A percentile compares a stretch with the other conserved stretches of the same genome.
phyloP scores from a whole-genome alignment of 1,140 invertebrate species.

The Epicauta chinensis region DNA sequence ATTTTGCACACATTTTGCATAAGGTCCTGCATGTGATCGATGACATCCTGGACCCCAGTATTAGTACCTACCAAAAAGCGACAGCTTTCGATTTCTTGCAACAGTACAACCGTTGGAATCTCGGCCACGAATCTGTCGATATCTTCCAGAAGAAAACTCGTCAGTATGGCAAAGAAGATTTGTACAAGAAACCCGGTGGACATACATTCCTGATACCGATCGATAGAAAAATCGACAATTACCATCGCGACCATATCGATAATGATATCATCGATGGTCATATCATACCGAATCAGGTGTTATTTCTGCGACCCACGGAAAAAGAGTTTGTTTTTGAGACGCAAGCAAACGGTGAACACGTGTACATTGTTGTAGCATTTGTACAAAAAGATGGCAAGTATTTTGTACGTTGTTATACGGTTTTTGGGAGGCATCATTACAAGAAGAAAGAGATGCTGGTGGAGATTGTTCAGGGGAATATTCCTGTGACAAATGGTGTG shows the following conservation, averaged over 20 bases:
- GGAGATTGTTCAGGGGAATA: conserved; percentile 78
- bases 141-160: conserved; percentile 7
- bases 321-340: conserved; percentile 63
- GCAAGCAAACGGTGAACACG: conserved; percentile 66
- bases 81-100: conserved; percentile 64
- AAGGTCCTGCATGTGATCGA: conserved; percentile 69
- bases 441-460: conserved; percentile 72
- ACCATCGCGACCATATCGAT: conserved; percentile 53
- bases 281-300: conserved; percentile 71
- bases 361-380: conserved; percentile 67
- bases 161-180: not conserved
- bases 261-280: conserved; percentile 78
- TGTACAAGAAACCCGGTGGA: conserved; percentile 43
- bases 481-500: conserved; percentile 84
- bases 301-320: conserved; percentile 72
- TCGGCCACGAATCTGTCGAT: not conserved
- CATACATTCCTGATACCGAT: conserved; percentile 83
- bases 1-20: no score
- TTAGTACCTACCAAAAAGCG: conserved; percentile 47
- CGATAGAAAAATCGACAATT: conserved; percentile 61
- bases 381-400: conserved; percentile 46
- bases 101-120: conserved; percentile 43
- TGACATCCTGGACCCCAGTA: conserved; percentile 66
- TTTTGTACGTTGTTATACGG: conserved; percentile 77
- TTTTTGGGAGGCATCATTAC: conserved; percentile 64